These are phyloP conservation scores for Myotis planiceps DNA, from an alignment of 2,797 vertebrate genomes.

Conservation along the genomic window DNA sequence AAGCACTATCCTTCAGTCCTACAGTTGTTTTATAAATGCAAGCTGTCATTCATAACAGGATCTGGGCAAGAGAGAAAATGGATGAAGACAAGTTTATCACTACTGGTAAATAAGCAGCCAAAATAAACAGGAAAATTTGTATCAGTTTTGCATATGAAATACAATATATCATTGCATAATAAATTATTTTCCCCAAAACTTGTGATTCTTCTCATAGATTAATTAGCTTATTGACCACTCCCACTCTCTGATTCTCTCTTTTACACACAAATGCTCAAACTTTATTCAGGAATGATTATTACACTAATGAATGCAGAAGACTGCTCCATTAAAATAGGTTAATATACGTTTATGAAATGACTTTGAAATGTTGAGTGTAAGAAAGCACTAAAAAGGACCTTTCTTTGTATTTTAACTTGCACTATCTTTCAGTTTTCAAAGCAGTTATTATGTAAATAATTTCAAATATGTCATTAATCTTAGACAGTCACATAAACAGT, in stretches of 20 bases:
- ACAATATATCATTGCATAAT: background rate
- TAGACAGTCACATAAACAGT: background rate
- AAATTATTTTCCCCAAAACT: background rate
- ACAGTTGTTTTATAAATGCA: background rate
- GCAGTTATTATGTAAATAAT: background rate
- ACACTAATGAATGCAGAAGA: background rate
- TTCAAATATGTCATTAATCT: constrained; percentile 32
- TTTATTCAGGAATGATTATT: background rate
- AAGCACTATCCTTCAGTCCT: background rate
- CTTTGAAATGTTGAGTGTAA: constrained; percentile 8
- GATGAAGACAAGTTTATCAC: background rate
- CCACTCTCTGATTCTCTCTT: background rate
- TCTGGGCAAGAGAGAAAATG: background rate
- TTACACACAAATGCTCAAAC: background rate
- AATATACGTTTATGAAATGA: background rate
- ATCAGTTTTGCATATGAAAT: background rate
- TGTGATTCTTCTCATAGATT: background rate
- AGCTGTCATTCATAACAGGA: constrained; percentile 2
- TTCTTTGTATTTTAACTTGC: background rate
- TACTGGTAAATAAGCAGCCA: background rate
- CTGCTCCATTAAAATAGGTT: background rate
- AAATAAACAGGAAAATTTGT: background rate
- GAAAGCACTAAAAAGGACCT: background rate
- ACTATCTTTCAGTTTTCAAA: constrained; percentile 9
- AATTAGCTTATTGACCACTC: background rate